phyloP scores from a whole-genome alignment of 2,113 vertebrate genomes.

The Heterocephalus glaber region DNA sequence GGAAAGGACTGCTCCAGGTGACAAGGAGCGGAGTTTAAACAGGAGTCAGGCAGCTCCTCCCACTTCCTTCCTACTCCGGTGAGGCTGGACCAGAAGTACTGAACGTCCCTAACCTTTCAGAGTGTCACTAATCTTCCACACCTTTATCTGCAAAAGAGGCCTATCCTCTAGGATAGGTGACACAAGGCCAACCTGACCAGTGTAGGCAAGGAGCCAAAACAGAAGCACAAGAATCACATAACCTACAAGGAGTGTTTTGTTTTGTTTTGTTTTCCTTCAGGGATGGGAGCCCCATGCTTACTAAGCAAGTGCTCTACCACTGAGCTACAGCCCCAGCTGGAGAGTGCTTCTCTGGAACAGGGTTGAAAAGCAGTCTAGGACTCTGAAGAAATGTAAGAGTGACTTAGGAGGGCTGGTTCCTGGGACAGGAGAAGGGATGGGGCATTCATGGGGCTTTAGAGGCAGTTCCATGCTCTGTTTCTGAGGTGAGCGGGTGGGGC shows the following conservation, averaged over 20 bases:
- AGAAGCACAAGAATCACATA: accelerated
- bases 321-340: not conserved
- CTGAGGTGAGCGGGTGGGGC: not conserved
- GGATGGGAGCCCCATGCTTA: too few relatives aligned
- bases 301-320: too few relatives aligned
- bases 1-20: not conserved
- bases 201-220: not conserved
- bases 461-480: not conserved
- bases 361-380: not conserved
- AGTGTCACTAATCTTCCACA: not conserved
- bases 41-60: not conserved
- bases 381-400: not conserved
- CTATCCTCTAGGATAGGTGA: too few relatives aligned
- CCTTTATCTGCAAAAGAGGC: too few relatives aligned
- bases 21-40: not conserved
- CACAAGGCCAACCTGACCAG: not conserved
- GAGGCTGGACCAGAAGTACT: not conserved
- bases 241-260: not conserved
- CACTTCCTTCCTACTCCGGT: not conserved
- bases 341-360: not conserved
- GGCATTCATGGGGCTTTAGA: not conserved
- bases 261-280: not conserved
- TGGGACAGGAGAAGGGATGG: too few relatives aligned
- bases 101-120: not conserved
- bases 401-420: too few relatives aligned